phyloP scores from a whole-genome alignment of 2,888 invertebrate species.

The Osmoderma eremita region DNA sequence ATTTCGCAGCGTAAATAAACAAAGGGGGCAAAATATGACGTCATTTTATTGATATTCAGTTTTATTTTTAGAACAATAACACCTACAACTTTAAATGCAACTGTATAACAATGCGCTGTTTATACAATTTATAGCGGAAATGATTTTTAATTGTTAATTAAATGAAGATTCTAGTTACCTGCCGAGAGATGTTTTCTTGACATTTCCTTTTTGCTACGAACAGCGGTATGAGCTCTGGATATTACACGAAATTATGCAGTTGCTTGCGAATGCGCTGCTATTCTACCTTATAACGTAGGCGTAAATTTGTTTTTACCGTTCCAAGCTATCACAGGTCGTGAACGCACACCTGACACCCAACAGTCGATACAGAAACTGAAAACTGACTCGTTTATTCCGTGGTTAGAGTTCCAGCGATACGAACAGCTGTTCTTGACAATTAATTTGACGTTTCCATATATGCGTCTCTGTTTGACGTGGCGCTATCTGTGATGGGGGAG shows the following conservation, averaged over 20 bases:
- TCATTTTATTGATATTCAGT: slow-evolving; percentile 21
- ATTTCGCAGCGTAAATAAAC: slow-evolving; percentile 6
- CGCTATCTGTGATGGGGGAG: neutral
- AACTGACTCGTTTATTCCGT: slow-evolving; percentile 33
- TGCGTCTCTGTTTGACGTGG: neutral
- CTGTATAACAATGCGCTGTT: neutral
- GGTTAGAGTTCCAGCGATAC: neutral
- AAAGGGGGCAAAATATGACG: slow-evolving; percentile 9
- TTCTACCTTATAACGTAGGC: neutral
- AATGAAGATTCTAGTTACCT: slow-evolving; percentile 46
- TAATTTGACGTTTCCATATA: neutral
- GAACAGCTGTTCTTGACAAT: slow-evolving; percentile 42
- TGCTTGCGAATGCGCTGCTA: neutral
- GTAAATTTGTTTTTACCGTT: slow-evolving; percentile 1
- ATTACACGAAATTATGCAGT: neutral
- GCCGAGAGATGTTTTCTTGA: slow-evolving; percentile 52
- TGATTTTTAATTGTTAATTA: no score
- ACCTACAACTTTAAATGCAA: neutral
- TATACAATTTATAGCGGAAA: neutral
- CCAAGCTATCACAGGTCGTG: neutral
- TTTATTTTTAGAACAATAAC: slow-evolving; percentile 19
- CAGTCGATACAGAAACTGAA: slow-evolving; percentile 40
- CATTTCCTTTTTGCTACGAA: slow-evolving; percentile 42
- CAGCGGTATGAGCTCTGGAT: neutral
- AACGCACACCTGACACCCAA: slow-evolving; percentile 6